These are phyloP conservation scores for Hypotaenidia philippensis DNA, from an alignment of 2,797 vertebrate genomes.

Conservation along the genomic window DNA sequence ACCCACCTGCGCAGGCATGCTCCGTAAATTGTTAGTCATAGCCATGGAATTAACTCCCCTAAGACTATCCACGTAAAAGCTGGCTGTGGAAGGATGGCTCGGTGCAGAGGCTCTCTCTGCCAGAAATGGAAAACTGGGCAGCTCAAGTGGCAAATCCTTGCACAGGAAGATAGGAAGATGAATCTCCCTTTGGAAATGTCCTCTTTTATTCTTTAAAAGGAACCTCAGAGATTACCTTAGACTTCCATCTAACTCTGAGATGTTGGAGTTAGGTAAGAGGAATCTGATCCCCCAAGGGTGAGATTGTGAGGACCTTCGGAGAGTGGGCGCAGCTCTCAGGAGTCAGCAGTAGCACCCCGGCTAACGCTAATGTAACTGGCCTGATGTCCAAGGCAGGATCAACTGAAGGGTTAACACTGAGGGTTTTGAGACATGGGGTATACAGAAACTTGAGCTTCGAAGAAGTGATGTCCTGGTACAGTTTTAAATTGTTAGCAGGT, in stretches of 20 bases:
- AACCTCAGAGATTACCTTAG: not conserved
- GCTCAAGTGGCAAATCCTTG: fast-evolving
- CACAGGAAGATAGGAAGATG: fast-evolving
- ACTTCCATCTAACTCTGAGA: not conserved
- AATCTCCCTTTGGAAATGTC: not conserved
- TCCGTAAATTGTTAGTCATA: constrained; percentile 28
- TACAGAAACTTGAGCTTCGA: not conserved
- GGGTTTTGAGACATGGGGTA: not conserved
- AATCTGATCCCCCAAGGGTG: not conserved
- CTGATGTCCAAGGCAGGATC: not conserved
- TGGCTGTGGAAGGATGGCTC: not conserved
- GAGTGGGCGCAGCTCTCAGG: not conserved
- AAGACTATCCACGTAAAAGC: not conserved
- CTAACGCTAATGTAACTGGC: fast-evolving
- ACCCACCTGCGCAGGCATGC: constrained; percentile 12
- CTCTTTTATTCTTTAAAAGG: not conserved
- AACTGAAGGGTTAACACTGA: not conserved
- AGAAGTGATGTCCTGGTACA: not conserved
- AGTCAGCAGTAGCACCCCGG: fast-evolving
- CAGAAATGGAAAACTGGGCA: not conserved
- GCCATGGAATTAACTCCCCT: not conserved
- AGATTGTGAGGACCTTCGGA: not conserved
- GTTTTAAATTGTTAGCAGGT: constrained; percentile 64
- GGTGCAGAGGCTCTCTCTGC: not conserved
- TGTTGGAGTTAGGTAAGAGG: not conserved